Percentiles rank a stretch among this genome's conserved stretches.
phyloP scores from a whole-genome alignment of 2,797 vertebrate genomes.

The Aldrovandia affinis region DNA sequence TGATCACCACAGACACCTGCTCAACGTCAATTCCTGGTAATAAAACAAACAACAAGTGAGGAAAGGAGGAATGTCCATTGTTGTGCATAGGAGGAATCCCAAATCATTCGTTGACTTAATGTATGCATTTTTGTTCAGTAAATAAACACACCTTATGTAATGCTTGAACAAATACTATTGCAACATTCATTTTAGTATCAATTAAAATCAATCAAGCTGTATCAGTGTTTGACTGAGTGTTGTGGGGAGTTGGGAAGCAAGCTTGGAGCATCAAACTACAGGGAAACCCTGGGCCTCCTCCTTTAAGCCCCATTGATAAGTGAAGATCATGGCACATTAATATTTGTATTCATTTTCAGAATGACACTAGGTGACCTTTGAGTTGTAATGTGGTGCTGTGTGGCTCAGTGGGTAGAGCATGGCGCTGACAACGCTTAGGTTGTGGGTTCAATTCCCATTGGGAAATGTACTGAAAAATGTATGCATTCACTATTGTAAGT shows the following conservation, averaged over 20 bases:
- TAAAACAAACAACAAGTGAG: not conserved
- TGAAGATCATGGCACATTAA: no score
- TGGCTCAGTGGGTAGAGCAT: no score
- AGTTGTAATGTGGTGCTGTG: no score
- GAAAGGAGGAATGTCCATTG: not conserved
- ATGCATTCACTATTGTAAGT: no score
- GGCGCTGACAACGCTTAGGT: no score
- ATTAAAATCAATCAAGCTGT: not conserved
- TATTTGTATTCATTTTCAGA: no score
- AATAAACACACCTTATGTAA: not conserved
- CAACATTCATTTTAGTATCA: not conserved
- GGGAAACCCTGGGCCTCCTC: not conserved
- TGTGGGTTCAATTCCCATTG: no score
- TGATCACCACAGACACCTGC: slow-evolving; percentile 93
- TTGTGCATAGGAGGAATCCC: not conserved
- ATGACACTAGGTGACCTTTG: not conserved
- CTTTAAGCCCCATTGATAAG: no score
- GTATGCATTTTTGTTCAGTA: not conserved
- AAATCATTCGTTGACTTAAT: not conserved
- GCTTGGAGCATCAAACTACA: not conserved
- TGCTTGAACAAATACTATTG: not conserved
- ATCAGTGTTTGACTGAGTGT: not conserved
- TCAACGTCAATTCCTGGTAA: slow-evolving; percentile 89
- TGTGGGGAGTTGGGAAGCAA: not conserved
- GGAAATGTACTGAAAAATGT: no score